Percentiles rank a stretch among this genome's conserved stretches.
Conservation (phyloP, 1,140 invertebrate species). For the Orussus abietinus region DNA sequence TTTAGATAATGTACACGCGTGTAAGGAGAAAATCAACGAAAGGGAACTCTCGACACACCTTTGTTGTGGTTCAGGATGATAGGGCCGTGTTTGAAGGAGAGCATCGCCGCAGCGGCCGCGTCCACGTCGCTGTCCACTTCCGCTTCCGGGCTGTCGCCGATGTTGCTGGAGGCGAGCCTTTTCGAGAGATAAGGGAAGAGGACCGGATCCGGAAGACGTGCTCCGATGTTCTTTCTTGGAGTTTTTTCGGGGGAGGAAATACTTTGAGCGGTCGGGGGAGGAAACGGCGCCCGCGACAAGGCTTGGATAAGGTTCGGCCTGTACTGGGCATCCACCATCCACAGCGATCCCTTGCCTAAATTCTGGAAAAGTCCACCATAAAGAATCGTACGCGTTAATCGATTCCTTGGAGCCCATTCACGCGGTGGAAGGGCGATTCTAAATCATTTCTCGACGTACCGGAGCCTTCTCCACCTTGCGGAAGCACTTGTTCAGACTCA, state of each 20-base stretch:
- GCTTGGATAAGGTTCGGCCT: slow-evolving; percentile 82
- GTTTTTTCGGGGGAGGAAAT: slow-evolving; percentile 41
- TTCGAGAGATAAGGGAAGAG: slow-evolving; percentile 75
- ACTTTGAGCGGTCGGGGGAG: slow-evolving; percentile 60
- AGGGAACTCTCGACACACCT: too few species aligned
- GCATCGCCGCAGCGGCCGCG: slow-evolving; percentile 74
- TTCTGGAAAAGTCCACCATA: slow-evolving; percentile 69
- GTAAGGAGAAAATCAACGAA: too few species aligned
- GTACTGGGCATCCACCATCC: slow-evolving; percentile 90
- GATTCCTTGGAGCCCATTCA: too few species aligned
- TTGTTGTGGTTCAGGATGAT: slow-evolving; percentile 53
- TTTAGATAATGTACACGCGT: not conserved
- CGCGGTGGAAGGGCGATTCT: too few species aligned
- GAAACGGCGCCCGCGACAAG: slow-evolving; percentile 76
- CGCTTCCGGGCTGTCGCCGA: slow-evolving; percentile 43
- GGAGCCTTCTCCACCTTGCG: slow-evolving; percentile 91
- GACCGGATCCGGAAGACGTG: slow-evolving; percentile 64
- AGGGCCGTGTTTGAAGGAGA: slow-evolving; percentile 73
- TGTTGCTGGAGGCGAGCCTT: slow-evolving; percentile 59
- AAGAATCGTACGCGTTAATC: too few species aligned
- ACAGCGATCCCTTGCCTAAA: slow-evolving; percentile 89
- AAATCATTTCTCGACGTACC: too few species aligned
- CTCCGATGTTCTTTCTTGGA: slow-evolving; percentile 36
- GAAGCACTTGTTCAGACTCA: slow-evolving; percentile 96
- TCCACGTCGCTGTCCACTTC: slow-evolving; percentile 69